Percentiles rank a stretch among this genome's conserved stretches.
These are phyloP conservation scores for Julus scanicus DNA, from an alignment of 2,888 invertebrate genomes.

Conservation along the genomic window DNA sequence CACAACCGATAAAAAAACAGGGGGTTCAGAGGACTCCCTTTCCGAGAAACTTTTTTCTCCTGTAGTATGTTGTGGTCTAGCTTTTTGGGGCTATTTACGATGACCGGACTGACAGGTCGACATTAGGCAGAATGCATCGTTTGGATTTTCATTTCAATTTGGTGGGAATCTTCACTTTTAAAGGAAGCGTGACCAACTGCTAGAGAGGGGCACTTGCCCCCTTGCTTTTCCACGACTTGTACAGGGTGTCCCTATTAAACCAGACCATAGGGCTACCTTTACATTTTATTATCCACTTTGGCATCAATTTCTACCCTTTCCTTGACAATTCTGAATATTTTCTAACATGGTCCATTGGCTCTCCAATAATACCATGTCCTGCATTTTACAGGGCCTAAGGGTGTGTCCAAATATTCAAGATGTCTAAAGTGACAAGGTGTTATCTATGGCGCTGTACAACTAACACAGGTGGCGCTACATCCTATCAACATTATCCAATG, in stretches of 20 bases:
- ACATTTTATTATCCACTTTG: too few species aligned
- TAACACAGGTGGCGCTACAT: too few species aligned
- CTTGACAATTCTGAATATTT: too few species aligned
- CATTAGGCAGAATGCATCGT: neutral
- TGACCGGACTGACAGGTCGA: slow-evolving; percentile 39
- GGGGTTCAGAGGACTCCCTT: neutral
- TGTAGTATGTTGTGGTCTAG: slow-evolving; percentile 21
- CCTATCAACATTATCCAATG: too few species aligned
- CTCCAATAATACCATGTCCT: too few species aligned
- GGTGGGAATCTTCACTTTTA: slow-evolving; percentile 18
- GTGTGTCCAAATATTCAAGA: too few species aligned
- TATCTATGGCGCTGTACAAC: too few species aligned
- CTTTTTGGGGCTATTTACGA: slow-evolving; percentile 29
- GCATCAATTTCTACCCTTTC: too few species aligned
- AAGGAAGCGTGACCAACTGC: slow-evolving; percentile 11
- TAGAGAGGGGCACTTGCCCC: slow-evolving; percentile 3
- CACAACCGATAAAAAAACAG: neutral
- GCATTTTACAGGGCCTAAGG: too few species aligned
- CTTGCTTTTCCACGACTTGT: slow-evolving; percentile 13
- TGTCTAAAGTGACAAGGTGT: too few species aligned
- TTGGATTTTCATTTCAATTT: neutral
- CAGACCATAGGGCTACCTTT: neutral
- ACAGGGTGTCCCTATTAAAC: neutral
- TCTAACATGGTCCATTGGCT: too few species aligned
- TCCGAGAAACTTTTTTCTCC: neutral